Conservation (phyloP, 2,113 vertebrate species). For the Nothobranchius kuhntae region DNA sequence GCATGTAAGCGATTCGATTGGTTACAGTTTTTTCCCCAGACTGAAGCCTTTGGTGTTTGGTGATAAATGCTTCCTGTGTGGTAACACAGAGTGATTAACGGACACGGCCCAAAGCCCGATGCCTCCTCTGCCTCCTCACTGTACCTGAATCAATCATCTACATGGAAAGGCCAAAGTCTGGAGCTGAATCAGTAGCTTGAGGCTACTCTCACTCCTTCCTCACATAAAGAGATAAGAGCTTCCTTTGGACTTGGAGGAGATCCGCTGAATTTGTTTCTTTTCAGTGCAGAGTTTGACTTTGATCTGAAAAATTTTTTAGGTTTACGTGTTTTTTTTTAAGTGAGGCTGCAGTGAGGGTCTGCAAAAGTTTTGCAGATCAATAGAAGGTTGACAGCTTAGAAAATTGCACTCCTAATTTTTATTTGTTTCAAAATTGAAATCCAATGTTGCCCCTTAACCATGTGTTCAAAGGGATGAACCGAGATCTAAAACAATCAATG, state of each 20-base stretch:
- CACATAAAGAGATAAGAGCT: slow-evolving; percentile 31
- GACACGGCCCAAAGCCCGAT: slow-evolving; percentile 70
- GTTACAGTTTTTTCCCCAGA: slow-evolving; percentile 73
- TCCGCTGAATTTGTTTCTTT: neutral
- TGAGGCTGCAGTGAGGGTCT: neutral
- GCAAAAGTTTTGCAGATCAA: neutral
- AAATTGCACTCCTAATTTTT: slow-evolving; percentile 1
- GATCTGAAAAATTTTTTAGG: neutral
- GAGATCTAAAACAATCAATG: neutral
- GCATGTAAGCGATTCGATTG: slow-evolving; percentile 70
- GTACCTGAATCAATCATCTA: slow-evolving; percentile 78
- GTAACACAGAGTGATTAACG: slow-evolving; percentile 79
- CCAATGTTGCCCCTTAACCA: neutral
- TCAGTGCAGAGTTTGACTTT: neutral
- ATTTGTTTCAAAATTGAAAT: neutral
- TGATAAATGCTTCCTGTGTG: slow-evolving; percentile 79
- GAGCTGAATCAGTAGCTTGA: slow-evolving; percentile 52
- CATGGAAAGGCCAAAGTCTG: slow-evolving; percentile 69
- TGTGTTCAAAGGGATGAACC: neutral
- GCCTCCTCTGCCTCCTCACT: slow-evolving; percentile 58
- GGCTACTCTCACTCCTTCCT: slow-evolving; percentile 34
- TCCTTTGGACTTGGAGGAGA: slow-evolving; percentile 15
- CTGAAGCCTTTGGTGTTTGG: slow-evolving; percentile 76
- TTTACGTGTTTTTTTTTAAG: neutral
- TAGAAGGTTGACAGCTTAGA: slow-evolving; percentile 7